Base-by-base conservation (phyloP, 2,888 invertebrate genomes). In the Diloba caeruleocephala region DNA sequence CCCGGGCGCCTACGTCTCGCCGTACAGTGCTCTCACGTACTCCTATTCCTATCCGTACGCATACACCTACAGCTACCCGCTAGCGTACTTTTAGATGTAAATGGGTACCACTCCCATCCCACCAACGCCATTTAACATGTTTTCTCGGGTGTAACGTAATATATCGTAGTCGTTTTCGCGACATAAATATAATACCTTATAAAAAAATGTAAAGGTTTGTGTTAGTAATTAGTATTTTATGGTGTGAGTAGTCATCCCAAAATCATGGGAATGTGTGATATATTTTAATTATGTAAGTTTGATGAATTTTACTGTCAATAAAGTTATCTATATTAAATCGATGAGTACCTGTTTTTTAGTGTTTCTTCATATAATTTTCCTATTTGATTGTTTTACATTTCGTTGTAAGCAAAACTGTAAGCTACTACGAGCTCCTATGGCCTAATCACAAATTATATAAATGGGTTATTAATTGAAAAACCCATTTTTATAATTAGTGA, bases 1-100 rank as follows among this genome's bases (percentile, higher is more conserved):
- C 76, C 77, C 83, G 0, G 82, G 86, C 1, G 76, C 81, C 17
- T 92, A 92, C 78, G 85, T 87, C 14, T 76, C 82, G 8, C 71
- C 88, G 12, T 90, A 90, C 78, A 84, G 85, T 60, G 65, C 89
- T 1, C 65, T 87, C 0, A 76, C 89, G 0, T 92, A 93, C 70
- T 78, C 89, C 9, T 90, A 91, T 68, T 89, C 92, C 1, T 91
- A 91, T 67, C 86, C 89, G 10, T 92, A 92, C 71, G 78, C 89
- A 0, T 92, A 92, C 57, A 77, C 87, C 0, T 92, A 72, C 29
- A n/a, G 58, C 14, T 71, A 92, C 62, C 91, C 92, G 0, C 75
- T 83, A 36, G 81, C 84, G 1, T 91, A 89, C 56, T 86, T 85
- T 54, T 87, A 85, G 66, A 43, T 42, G 23, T 10, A 8, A 10